phyloP scores from a whole-genome alignment of 2,113 vertebrate species.

The Myotis yumanensis region DNA sequence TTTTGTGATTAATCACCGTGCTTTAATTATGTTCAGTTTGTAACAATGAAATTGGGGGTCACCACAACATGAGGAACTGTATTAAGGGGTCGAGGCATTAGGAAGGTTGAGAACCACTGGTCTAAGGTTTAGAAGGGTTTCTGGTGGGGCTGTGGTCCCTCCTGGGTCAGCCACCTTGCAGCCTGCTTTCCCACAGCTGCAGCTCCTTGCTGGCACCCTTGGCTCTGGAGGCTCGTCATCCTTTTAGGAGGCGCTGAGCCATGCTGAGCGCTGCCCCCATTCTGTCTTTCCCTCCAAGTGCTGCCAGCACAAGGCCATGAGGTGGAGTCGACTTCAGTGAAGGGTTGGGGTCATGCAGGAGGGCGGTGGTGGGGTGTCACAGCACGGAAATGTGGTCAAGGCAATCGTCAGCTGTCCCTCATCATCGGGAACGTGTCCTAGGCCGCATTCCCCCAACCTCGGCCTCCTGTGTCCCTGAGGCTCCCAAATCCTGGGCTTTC shows the following conservation, averaged over 20 bases:
- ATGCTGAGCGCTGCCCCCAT: neutral
- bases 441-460: neutral
- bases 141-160: neutral
- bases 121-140: neutral
- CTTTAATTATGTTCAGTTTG: too few relatives aligned
- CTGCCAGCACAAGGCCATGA: neutral
- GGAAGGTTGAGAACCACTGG: too few relatives aligned
- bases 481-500: neutral
- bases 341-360: neutral
- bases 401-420: neutral
- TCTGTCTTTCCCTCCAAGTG: neutral
- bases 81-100: too few relatives aligned
- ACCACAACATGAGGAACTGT: too few relatives aligned
- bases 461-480: neutral
- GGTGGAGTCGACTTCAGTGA: neutral
- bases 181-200: neutral
- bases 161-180: neutral
- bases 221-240: neutral
- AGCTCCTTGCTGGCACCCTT: neutral
- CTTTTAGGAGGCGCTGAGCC: conserved; percentile 22
- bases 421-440: neutral
- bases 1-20: too few relatives aligned
- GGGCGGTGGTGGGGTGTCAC: neutral
- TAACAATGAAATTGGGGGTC: too few relatives aligned
- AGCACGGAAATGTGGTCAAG: neutral